phyloP scores from a whole-genome alignment of 53 echinoderm and acorn worm species.

The Echinometra lucunter region DNA sequence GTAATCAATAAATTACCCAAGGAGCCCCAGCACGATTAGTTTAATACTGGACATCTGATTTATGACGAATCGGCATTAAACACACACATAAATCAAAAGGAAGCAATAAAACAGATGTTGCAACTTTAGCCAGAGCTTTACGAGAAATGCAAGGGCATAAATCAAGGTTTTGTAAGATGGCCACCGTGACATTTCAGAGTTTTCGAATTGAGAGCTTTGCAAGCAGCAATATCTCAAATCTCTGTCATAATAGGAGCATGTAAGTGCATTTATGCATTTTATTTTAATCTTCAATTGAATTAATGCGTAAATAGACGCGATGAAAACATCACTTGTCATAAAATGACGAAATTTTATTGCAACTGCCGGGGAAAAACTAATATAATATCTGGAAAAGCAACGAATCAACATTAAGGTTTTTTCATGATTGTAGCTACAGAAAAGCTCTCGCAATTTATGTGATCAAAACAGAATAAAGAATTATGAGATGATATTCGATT shows the following conservation, averaged over 20 bases:
- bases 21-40: constrained; percentile 16
- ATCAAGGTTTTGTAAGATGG: not conserved
- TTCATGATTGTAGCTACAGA: too few relatives aligned
- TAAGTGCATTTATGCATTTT: not conserved
- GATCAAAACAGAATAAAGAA: too few relatives aligned
- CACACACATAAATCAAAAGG: constrained; percentile 28
- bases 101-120: constrained; percentile 42
- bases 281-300: not conserved
- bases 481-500: too few relatives aligned
- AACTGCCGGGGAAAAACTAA: not conserved
- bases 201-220: not conserved
- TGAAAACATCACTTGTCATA: not conserved
- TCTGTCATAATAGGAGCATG: not conserved
- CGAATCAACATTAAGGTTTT: not conserved
- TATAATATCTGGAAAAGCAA: not conserved
- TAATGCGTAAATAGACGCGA: not conserved
- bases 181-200: constrained; percentile 14
- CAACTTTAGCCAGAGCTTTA: constrained; percentile 42
- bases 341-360: not conserved
- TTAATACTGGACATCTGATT: constrained; percentile 47
- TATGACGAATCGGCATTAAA: constrained; percentile 56
- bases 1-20: constrained; percentile 1
- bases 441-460: too few relatives aligned
- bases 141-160: constrained; percentile 17
- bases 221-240: not conserved